Conservation (phyloP, 2,113 vertebrate genomes). For the Ceuthmochares aereus region DNA sequence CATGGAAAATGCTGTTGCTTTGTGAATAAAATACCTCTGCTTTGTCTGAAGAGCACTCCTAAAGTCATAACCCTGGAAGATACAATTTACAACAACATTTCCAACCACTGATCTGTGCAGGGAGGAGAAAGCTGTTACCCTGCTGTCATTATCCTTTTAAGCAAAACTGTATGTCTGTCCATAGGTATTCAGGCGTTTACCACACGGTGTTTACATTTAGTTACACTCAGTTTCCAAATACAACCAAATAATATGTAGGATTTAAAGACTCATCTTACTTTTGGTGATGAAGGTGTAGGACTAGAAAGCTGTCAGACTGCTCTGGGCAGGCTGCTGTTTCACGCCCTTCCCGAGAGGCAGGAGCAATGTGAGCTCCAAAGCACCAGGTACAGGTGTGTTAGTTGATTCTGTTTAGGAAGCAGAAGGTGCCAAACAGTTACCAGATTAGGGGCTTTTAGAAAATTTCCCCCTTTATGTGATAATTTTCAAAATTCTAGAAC, state of each 20-base stretch:
- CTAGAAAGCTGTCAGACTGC: too few relatives aligned
- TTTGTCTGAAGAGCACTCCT: neutral
- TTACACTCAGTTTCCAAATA: neutral
- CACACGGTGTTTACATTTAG: fast-evolving
- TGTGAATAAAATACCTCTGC: neutral
- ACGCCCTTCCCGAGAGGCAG: too few relatives aligned
- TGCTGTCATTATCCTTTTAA: neutral
- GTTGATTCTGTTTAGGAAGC: too few relatives aligned
- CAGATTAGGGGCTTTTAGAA: neutral
- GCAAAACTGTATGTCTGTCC: neutral
- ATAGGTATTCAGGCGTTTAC: neutral
- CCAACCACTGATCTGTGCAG: neutral
- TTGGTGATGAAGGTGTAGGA: neutral
- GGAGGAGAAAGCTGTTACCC: neutral
- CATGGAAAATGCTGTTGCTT: neutral
- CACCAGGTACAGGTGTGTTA: too few relatives aligned
- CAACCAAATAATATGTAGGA: neutral
- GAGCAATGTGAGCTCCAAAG: too few relatives aligned
- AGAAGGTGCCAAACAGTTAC: neutral
- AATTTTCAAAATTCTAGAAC: neutral
- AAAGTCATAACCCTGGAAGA: neutral
- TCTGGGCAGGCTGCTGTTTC: too few relatives aligned
- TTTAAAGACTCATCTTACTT: neutral
- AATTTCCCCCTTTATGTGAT: neutral
- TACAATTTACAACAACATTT: neutral